Percentiles rank a stretch among this genome's conserved stretches.
Evolutionary conservation across 1,140 invertebrate genomes (phyloP).

Genomic region (Drosophila pruinosa): DNA sequence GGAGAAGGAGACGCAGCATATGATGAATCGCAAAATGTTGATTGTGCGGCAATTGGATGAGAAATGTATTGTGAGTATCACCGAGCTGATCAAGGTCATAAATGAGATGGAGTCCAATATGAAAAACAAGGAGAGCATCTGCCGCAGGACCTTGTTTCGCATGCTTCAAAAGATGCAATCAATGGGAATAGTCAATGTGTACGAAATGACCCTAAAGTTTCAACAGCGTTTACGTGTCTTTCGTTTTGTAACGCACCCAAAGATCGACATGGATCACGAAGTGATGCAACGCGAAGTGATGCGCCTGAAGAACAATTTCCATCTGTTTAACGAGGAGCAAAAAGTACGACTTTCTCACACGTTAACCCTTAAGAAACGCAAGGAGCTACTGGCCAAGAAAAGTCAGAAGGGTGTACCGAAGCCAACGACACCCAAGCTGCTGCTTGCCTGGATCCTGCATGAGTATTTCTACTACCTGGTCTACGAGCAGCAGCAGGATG

Average conservation of each 20-base stretch:
- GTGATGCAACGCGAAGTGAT: constrained; percentile 55
- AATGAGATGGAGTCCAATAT: constrained; percentile 32
- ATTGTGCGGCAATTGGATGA: constrained; percentile 60
- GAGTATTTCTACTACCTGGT: constrained; percentile 88
- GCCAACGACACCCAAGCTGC: constrained; percentile 86
- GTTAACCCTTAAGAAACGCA: constrained; percentile 6
- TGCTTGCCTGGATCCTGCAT: constrained; percentile 87
- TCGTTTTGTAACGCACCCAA: constrained; percentile 70
- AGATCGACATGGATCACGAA: constrained; percentile 57
- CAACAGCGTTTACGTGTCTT: constrained; percentile 49
- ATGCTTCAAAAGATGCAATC: constrained; percentile 51
- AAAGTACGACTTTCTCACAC: not conserved
- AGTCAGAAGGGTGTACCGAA: constrained; percentile 2
- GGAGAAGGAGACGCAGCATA: constrained; percentile 37
- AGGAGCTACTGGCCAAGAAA: constrained; percentile 16
- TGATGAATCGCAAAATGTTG: constrained; percentile 36
- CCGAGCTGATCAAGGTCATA: constrained; percentile 24
- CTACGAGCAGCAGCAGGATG: constrained; percentile 84
- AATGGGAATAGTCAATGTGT: constrained; percentile 44
- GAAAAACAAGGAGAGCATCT: constrained; percentile 54
- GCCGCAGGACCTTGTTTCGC: constrained; percentile 62
- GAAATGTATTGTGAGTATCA: constrained; percentile 42
- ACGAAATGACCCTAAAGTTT: constrained; percentile 58
- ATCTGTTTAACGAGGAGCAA: constrained; percentile 52
- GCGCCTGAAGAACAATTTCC: constrained; percentile 66